These are phyloP conservation scores for Apamea monoglypha DNA, from an alignment of 2,888 invertebrate genomes.

Conservation along the genomic window DNA sequence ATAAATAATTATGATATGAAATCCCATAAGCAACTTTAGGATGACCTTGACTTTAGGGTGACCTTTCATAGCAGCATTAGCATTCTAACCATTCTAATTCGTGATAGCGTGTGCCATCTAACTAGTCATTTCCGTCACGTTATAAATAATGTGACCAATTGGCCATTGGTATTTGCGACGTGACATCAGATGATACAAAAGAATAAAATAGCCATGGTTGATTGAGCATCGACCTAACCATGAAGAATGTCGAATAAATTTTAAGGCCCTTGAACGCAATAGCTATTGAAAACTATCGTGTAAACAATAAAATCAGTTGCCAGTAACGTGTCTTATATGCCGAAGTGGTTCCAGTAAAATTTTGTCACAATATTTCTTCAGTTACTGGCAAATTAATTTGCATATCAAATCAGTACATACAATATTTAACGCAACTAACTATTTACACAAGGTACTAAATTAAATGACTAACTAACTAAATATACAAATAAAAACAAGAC, in stretches of 20 bases:
- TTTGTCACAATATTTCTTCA: background rate
- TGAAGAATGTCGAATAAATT: slow-evolving; percentile 43
- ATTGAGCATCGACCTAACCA: slow-evolving; percentile 52
- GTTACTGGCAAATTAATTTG: background rate
- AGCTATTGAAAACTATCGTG: background rate
- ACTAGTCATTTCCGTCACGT: slow-evolving; percentile 33
- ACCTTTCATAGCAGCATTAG: too few relatives aligned
- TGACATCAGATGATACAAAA: slow-evolving; percentile 27
- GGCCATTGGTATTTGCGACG: slow-evolving; percentile 17
- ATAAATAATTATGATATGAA: background rate
- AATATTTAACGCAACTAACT: background rate
- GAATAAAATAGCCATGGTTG: slow-evolving; percentile 33
- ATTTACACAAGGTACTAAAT: too few relatives aligned
- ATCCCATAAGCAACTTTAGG: background rate
- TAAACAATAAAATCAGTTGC: slow-evolving; percentile 8
- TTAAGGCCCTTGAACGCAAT: slow-evolving; percentile 47
- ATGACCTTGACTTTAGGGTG: slow-evolving; percentile 11
- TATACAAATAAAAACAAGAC: background rate
- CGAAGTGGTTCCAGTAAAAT: background rate
- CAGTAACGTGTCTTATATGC: slow-evolving; percentile 1
- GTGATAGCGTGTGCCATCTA: background rate
- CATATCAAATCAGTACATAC: too few relatives aligned
- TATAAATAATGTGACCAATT: slow-evolving; percentile 27
- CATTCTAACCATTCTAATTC: background rate
- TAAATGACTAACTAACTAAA: background rate